Conservation (phyloP, 53 echinoderm and acorn worm species). For the Arbacia lixula region DNA sequence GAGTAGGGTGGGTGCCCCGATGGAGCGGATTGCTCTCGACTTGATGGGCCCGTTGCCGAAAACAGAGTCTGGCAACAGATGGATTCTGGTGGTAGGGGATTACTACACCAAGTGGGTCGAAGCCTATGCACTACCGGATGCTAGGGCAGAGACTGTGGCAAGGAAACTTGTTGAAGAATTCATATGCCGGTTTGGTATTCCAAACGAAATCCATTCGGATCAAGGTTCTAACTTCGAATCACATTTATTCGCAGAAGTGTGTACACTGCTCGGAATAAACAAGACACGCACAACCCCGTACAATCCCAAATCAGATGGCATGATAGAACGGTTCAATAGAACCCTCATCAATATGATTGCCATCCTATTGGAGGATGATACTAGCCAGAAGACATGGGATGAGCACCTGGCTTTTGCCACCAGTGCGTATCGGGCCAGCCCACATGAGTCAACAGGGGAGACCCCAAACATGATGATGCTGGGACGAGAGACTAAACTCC, state of each 20-base stretch:
- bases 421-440: no score
- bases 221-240: slow-evolving; percentile 23
- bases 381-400: slow-evolving; percentile 57
- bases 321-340: slow-evolving; percentile 55
- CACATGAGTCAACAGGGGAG: slow-evolving; percentile 64
- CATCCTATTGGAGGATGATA: slow-evolving; percentile 5
- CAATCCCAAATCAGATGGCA: slow-evolving; percentile 56
- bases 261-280: slow-evolving; percentile 40
- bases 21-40: slow-evolving; percentile 38
- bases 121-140: slow-evolving; percentile 46
- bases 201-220: slow-evolving; percentile 26
- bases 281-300: slow-evolving; percentile 55
- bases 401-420: slow-evolving; percentile 57
- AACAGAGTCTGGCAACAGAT: slow-evolving; percentile 25
- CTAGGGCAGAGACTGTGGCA: slow-evolving; percentile 44
- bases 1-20: slow-evolving; percentile 18
- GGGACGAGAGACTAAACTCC: slow-evolving; percentile 49
- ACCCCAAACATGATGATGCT: slow-evolving; percentile 71
- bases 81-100: slow-evolving; percentile 48
- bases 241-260: slow-evolving; percentile 22
- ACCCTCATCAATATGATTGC: slow-evolving; percentile 43
- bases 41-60: slow-evolving; percentile 50
- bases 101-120: slow-evolving; percentile 56
- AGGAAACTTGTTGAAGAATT: slow-evolving; percentile 48
- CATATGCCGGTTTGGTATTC: slow-evolving; percentile 46